phyloP scores from a whole-genome alignment of 92 coral and sea anemone species.

The Heteractis magnifica region DNA sequence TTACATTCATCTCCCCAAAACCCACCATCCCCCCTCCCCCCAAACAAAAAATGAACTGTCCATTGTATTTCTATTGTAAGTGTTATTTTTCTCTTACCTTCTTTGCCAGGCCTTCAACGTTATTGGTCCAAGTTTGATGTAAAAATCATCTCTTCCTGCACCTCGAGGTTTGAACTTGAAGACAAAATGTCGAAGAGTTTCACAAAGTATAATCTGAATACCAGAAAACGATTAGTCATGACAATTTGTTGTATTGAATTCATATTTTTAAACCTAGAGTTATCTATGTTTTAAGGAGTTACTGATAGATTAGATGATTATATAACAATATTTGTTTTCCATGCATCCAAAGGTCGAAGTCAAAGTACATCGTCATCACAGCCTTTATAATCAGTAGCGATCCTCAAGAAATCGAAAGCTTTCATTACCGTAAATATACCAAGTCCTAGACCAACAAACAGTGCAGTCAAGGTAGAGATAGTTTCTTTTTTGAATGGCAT shows the following conservation, averaged over 20 bases:
- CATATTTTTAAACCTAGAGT: background rate
- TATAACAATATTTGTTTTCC: background rate
- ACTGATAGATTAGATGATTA: background rate
- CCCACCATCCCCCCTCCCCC: background rate
- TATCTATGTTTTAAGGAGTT: background rate
- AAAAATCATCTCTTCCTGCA: conserved; percentile 37
- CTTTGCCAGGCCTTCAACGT: conserved; percentile 71
- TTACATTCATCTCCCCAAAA: too few relatives aligned
- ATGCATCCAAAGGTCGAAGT: background rate
- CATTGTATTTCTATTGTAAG: background rate
- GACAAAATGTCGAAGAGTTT: conserved; percentile 56
- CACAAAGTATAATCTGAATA: conserved; percentile 62
- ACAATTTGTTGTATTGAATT: background rate
- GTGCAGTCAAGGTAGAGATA: conserved; percentile 50
- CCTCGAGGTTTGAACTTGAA: conserved; percentile 40
- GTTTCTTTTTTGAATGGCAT: conserved; percentile 66
- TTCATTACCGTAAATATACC: conserved; percentile 21
- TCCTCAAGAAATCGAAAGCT: conserved; percentile 4
- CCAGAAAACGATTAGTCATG: background rate
- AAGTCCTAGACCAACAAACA: conserved; percentile 27
- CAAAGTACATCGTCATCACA: background rate
- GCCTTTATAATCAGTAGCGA: background rate
- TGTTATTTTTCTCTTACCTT: conserved; percentile 39
- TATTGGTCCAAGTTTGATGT: conserved; percentile 49
- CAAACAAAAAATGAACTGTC: background rate